Base-by-base conservation (phyloP, 2,888 invertebrate species). In the Apamea monoglypha region DNA sequence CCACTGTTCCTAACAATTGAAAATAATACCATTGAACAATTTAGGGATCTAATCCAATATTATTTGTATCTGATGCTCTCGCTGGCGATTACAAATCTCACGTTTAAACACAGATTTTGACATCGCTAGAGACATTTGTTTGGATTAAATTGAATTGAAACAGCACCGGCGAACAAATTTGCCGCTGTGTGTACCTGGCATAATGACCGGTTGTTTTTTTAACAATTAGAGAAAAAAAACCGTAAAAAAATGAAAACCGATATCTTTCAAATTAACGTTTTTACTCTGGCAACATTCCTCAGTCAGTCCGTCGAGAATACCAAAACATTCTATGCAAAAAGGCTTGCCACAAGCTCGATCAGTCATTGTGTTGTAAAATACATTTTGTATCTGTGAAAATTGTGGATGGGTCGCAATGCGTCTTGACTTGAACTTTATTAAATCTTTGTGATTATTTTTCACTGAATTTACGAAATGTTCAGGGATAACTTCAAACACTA, bases 371-470 rank as follows among this genome's bases (percentile, higher is more conserved):
- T n/a, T 10, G 8, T 29, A 14, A 59, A 69, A 76, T 53, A 56
- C 12, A 53, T 80, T 80, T 73, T 86, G 63, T 29, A 82, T 76
- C 80, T 82, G 81, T 87, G 77, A 12, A 71, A 72, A 59, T 63
- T 69, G 50, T 76, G 72, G 63, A 80, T 83, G 64, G 74, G 71
- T 73, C 80, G 83, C 88, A 86, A 88, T 89, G 89, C 89, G 89
- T 79, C 61, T 85, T 84, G 80, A 16, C 59, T 88, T 81, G 80
- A 79, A 77, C 25, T 68, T 77, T 29, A 77, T n/a, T n/a, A n/a
- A 44, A 59, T 74, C 29, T 80, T 78, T 78, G 75, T 84, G 80
- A 68, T 74, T 53, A 76, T 68, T 81, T 71, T 76, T 63, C 59
- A 76, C 69, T 82, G 76, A 74, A 67, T 70, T 74, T 61, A 71